Evolutionary conservation across 2,888 invertebrate species (phyloP).

Genomic region (Drosophila affinis): DNA sequence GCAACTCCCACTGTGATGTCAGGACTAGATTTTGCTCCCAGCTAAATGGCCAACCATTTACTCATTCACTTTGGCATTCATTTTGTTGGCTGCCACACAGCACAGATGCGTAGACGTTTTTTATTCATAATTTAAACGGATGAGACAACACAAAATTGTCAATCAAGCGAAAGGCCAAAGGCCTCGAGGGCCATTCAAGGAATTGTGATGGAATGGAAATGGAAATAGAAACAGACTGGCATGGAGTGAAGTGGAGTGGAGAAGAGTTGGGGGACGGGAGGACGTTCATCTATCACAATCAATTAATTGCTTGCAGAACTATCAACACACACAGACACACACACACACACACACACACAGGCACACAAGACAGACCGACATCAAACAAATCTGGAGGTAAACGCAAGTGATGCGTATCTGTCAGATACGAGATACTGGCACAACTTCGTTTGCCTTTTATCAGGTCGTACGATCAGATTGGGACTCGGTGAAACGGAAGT

Average conservation of each 20-base stretch:
- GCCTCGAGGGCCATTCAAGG: conserved; percentile 48
- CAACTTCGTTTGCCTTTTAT: conserved; percentile 62
- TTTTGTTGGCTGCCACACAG: conserved; percentile 29
- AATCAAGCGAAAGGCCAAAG: conserved; percentile 44
- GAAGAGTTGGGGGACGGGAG: not conserved
- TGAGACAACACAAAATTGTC: conserved; percentile 76
- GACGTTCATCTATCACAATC: conserved; percentile 69
- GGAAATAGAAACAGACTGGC: not conserved
- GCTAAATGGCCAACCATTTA: conserved; percentile 4
- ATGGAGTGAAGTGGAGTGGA: too few species aligned
- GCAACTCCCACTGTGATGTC: conserved; percentile 49
- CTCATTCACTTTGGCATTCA: not conserved
- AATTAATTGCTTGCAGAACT: conserved; percentile 75
- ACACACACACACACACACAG: conserved; percentile 31
- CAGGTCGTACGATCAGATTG: conserved; percentile 72
- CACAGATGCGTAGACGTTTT: conserved; percentile 38
- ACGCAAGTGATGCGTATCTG: conserved; percentile 61
- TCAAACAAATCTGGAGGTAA: conserved; percentile 65
- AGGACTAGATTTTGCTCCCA: conserved; percentile 45
- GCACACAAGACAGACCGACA: conserved; percentile 37
- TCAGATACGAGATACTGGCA: conserved; percentile 61
- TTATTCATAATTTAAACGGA: conserved; percentile 68
- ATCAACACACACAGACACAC: conserved; percentile 54
- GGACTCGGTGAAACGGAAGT: conserved; percentile 71
- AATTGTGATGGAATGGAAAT: conserved; percentile 24